Evolutionary conservation across 2,113 vertebrate species (phyloP).

Genomic region (Colistium nudipinnis): DNA sequence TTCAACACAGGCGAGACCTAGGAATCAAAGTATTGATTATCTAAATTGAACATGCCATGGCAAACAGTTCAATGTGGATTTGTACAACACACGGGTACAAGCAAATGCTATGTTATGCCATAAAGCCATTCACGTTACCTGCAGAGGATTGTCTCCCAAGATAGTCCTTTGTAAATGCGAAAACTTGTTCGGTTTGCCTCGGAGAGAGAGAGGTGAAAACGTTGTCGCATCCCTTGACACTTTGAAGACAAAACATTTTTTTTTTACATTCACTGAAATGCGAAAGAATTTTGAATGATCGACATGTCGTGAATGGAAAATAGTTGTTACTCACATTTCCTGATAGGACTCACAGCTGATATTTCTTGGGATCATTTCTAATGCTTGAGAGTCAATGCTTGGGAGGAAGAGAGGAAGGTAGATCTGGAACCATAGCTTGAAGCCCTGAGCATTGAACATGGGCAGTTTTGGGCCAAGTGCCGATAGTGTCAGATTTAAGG

Average conservation of each 20-base stretch:
- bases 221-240: slow-evolving; percentile 51
- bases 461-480: slow-evolving; percentile 26
- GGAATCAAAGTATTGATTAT: background rate
- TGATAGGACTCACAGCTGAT: slow-evolving; percentile 54
- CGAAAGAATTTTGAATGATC: background rate
- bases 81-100: background rate
- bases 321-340: slow-evolving; percentile 39
- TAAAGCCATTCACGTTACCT: slow-evolving; percentile 20
- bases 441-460: background rate
- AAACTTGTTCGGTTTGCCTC: slow-evolving; percentile 47
- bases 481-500: slow-evolving; percentile 47
- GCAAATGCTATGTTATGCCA: background rate
- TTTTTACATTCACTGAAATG: background rate
- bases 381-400: slow-evolving; percentile 26
- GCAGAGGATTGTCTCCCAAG: slow-evolving; percentile 19
- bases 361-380: slow-evolving; percentile 44
- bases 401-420: slow-evolving; percentile 49
- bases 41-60: background rate
- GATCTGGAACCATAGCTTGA: slow-evolving; percentile 55
- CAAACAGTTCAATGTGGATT: background rate
- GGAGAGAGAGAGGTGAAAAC: slow-evolving; percentile 43
- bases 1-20: slow-evolving; percentile 54
- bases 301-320: background rate
- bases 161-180: slow-evolving; percentile 41
- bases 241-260: slow-evolving; percentile 2